A percentile compares a stretch with the other conserved stretches of the same genome.
Evolutionary conservation across 2,797 vertebrate genomes (phyloP).

Genomic region (Staurois parvus): DNA sequence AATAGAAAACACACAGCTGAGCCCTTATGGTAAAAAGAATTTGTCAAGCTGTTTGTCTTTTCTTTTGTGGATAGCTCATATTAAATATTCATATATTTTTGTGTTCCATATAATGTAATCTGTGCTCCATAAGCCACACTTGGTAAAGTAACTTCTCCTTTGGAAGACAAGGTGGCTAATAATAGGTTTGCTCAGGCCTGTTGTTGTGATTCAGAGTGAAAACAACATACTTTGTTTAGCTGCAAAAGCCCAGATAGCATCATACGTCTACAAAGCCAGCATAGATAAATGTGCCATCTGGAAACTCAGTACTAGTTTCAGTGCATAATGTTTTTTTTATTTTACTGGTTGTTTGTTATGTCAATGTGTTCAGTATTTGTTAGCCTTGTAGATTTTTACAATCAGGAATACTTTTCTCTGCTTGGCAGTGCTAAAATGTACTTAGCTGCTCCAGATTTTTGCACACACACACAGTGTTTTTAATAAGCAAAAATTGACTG

Average conservation of each 20-base stretch:
- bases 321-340: slow-evolving; percentile 62
- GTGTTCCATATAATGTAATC: slow-evolving; percentile 4
- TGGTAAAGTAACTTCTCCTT: slow-evolving; percentile 9
- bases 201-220: slow-evolving; percentile 30
- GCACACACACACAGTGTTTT: neutral
- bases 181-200: neutral
- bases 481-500: neutral
- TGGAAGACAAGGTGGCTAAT: slow-evolving; percentile 18
- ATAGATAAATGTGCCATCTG: slow-evolving; percentile 60
- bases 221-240: slow-evolving; percentile 41
- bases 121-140: neutral
- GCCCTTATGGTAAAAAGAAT: neutral
- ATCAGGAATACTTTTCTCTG: slow-evolving; percentile 44
- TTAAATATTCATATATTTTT: slow-evolving; percentile 35
- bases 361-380: slow-evolving; percentile 57
- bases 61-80: slow-evolving; percentile 4
- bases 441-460: slow-evolving; percentile 36
- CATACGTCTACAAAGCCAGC: slow-evolving; percentile 50
- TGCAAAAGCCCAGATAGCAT: slow-evolving; percentile 36
- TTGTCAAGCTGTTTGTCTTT: slow-evolving; percentile 2
- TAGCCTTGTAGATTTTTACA: slow-evolving; percentile 47
- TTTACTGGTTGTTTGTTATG: slow-evolving; percentile 62
- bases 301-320: slow-evolving; percentile 53
- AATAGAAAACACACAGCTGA: slow-evolving; percentile 3
- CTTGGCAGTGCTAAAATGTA: slow-evolving; percentile 51